phyloP scores from a whole-genome alignment of 1,140 invertebrate genomes.

The Melanaphis sacchari region DNA sequence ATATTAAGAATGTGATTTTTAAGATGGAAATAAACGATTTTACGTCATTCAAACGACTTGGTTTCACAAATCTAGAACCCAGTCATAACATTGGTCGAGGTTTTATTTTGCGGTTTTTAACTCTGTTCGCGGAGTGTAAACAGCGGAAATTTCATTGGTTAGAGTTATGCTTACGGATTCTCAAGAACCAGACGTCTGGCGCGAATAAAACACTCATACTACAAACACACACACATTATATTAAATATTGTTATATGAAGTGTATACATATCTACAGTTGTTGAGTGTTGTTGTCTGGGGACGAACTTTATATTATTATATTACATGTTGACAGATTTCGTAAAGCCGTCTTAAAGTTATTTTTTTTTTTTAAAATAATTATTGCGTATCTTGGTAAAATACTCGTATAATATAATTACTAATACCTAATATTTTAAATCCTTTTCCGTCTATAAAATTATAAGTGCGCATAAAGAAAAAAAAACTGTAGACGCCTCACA shows the following conservation, averaged over 20 bases:
- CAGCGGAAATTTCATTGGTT: neutral
- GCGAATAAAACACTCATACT: neutral
- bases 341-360: neutral
- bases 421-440: neutral
- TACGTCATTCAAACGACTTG: constrained; percentile 3
- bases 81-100: neutral
- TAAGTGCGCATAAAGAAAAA: neutral
- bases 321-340: neutral
- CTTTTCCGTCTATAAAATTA: neutral
- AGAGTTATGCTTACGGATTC: neutral
- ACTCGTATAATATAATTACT: too few species aligned
- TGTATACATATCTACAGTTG: neutral
- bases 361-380: neutral
- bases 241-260: neutral
- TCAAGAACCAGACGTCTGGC: constrained; percentile 1
- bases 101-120: constrained; percentile 3
- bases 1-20: neutral
- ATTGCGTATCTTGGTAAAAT: neutral
- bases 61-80: neutral
- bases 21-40: neutral
- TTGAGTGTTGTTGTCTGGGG: neutral
- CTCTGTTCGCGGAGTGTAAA: neutral
- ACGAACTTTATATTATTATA: neutral
- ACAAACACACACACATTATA: neutral
- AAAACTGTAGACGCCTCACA: neutral